Evolutionary conservation across 2,113 vertebrate genomes (phyloP).

Genomic region (Charadrius vociferus): DNA sequence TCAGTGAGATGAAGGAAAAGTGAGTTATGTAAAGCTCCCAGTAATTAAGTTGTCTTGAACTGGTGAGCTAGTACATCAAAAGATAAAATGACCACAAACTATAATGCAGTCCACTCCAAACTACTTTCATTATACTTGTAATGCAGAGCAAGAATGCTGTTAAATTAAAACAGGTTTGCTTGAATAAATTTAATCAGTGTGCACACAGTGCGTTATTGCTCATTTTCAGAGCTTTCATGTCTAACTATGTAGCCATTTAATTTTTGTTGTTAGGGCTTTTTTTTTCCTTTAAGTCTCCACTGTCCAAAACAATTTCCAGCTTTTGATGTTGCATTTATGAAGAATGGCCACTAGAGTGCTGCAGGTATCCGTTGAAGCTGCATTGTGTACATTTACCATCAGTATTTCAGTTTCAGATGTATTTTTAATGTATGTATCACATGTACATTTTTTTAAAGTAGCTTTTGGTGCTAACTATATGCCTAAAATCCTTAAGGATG

Average conservation of each 20-base stretch:
- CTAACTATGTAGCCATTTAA: background rate
- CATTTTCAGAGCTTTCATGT: background rate
- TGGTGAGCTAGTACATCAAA: conserved; percentile 2
- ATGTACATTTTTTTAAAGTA: background rate
- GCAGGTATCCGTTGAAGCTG: conserved; percentile 70
- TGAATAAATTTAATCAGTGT: conserved; percentile 15
- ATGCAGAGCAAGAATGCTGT: background rate
- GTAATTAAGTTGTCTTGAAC: conserved; percentile 16
- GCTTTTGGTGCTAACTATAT: background rate
- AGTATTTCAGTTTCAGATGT: background rate
- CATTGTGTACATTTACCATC: background rate
- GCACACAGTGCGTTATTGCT: background rate
- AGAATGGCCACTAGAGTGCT: conserved; percentile 84
- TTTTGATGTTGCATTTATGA: conserved; percentile 69
- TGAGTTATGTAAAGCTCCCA: background rate
- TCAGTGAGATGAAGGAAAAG: background rate
- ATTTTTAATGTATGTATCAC: background rate
- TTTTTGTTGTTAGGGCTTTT: background rate
- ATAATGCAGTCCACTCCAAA: background rate
- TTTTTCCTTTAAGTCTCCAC: background rate
- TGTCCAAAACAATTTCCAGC: background rate
- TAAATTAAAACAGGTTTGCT: conserved; percentile 21
- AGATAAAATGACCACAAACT: background rate
- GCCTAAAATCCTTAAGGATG: background rate
- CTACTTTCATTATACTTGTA: background rate